A percentile compares a stretch with the other conserved stretches of the same genome.
Conservation (phyloP, 2,113 vertebrate species). For the Mormoops blainvillei region DNA sequence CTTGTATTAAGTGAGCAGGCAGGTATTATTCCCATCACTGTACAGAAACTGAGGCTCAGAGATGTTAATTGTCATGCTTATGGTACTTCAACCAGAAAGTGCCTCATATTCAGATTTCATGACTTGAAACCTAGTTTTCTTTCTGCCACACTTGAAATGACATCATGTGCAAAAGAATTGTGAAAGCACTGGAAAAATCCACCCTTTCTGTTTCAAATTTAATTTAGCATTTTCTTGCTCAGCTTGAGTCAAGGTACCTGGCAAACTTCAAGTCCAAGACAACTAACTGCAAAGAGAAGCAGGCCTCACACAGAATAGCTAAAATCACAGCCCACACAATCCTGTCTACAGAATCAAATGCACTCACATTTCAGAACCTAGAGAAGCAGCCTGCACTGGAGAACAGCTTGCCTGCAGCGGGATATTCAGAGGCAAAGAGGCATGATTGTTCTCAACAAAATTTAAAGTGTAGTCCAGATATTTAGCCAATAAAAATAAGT, state of each 20-base stretch:
- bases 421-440: background rate
- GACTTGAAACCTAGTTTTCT: background rate
- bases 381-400: background rate
- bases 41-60: background rate
- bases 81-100: background rate
- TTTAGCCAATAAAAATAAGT: slow-evolving; percentile 10
- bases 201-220: slow-evolving; percentile 12
- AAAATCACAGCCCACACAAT: background rate
- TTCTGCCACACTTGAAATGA: background rate
- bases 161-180: background rate
- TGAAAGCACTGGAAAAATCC: background rate
- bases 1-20: background rate
- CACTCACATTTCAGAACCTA: background rate
- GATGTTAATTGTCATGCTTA: background rate
- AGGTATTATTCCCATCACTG: background rate
- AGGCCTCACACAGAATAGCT: background rate
- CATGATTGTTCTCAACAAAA: background rate
- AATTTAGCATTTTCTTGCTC: background rate
- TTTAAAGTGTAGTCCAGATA: background rate
- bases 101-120: background rate
- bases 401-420: background rate
- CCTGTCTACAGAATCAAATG: background rate
- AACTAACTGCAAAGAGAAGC: background rate
- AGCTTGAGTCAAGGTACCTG: background rate
- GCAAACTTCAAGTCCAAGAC: background rate